phyloP scores from a whole-genome alignment of 2,888 invertebrate genomes.

The Aphodius sticticus region DNA sequence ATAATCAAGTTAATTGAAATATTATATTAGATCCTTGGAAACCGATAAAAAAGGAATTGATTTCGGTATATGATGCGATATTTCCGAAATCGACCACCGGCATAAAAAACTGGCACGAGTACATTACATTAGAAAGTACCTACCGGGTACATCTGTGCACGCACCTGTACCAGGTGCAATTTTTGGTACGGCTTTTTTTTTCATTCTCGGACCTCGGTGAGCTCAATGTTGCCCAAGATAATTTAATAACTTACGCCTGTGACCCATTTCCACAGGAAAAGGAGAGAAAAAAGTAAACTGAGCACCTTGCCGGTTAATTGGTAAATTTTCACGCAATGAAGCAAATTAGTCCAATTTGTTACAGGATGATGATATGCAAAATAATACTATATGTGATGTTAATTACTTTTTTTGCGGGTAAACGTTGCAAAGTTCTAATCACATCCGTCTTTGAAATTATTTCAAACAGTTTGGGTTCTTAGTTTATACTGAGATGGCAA shows the following conservation, averaged over 20 bases:
- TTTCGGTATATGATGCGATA: background rate
- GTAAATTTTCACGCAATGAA: background rate
- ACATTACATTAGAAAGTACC: conserved; percentile 4
- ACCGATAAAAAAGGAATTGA: background rate
- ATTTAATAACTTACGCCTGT: background rate
- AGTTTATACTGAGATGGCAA: no score
- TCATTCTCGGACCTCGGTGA: background rate
- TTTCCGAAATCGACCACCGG: background rate
- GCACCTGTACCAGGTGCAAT: conserved; percentile 4
- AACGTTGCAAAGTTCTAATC: background rate
- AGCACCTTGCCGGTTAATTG: background rate
- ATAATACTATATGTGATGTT: background rate
- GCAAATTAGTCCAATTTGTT: background rate
- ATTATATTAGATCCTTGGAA: background rate
- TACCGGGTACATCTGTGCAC: background rate
- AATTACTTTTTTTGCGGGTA: conserved; percentile 4
- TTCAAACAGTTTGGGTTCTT: no score
- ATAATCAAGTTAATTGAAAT: background rate
- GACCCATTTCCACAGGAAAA: background rate
- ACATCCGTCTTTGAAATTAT: no score
- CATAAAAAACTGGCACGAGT: background rate
- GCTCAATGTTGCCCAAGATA: conserved; percentile 4
- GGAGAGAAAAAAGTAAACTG: background rate
- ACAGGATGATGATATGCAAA: conserved; percentile 4
- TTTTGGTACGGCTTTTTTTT: background rate